Conservation (phyloP, 1,140 invertebrate species). For the Dendrolimus kikuchii region DNA sequence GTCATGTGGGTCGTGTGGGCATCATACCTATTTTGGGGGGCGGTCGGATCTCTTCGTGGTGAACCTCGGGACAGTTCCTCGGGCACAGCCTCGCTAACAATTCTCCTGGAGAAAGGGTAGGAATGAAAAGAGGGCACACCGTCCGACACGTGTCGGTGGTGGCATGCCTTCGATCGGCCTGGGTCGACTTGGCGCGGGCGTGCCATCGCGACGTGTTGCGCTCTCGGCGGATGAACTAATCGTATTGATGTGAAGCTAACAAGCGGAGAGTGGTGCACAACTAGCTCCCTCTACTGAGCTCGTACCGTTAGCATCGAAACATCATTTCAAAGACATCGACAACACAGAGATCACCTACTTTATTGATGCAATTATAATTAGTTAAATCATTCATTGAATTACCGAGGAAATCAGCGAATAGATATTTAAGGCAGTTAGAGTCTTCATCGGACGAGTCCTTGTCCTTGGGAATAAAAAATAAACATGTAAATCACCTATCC, state of each 20-base stretch:
- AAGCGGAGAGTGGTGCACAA: conserved; percentile 38
- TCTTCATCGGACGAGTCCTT: conserved; percentile 73
- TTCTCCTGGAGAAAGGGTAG: conserved; percentile 46
- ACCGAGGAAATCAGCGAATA: conserved; percentile 75
- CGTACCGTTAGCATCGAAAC: conserved; percentile 31
- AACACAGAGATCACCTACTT: conserved; percentile 57
- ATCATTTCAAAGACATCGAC: conserved; percentile 52
- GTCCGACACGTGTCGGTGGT: conserved; percentile 2
- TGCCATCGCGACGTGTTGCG: background rate
- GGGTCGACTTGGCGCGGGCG: background rate
- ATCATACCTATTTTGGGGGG: conserved; percentile 42
- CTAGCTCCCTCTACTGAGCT: conserved; percentile 48
- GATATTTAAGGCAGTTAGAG: conserved; percentile 78
- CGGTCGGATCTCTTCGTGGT: conserved; percentile 30
- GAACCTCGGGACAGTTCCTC: conserved; percentile 30
- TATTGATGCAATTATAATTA: conserved; percentile 33
- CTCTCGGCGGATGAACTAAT: conserved; percentile 3
- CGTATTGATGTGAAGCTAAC: conserved; percentile 24
- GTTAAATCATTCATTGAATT: conserved; percentile 46
- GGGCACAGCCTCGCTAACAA: conserved; percentile 53
- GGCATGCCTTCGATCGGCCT: conserved; percentile 2
- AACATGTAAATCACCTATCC: conserved; percentile 32
- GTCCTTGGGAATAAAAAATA: conserved; percentile 60
- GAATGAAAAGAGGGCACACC: conserved; percentile 3
- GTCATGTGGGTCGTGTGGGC: conserved; percentile 11